These are phyloP conservation scores for Heliconius charithonia DNA, from an alignment of 2,888 invertebrate genomes.

Conservation along the genomic window DNA sequence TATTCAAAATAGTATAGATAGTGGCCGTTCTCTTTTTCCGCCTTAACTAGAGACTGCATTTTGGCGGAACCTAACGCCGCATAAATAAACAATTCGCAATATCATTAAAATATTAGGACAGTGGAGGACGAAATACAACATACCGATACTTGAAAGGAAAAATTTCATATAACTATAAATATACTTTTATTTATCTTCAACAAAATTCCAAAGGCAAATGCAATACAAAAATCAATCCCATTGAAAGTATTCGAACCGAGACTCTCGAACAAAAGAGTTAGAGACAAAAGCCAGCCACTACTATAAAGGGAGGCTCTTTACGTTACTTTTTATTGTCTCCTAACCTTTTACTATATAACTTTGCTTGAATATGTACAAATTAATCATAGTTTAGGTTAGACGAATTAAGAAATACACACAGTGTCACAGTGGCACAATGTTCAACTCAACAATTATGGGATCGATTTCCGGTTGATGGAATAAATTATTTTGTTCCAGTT, in stretches of 20 bases:
- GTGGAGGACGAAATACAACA: not conserved
- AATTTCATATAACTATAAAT: not conserved
- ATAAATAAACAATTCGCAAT: too few relatives aligned
- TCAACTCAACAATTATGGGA: not conserved
- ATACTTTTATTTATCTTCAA: constrained; percentile 24
- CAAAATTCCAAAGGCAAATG: constrained; percentile 60
- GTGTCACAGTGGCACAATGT: not conserved
- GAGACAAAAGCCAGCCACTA: constrained; percentile 66
- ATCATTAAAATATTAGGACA: not conserved
- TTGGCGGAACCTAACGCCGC: too few relatives aligned
- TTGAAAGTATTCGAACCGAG: constrained; percentile 58
- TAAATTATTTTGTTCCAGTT: not conserved
- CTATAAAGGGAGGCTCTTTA: constrained; percentile 67
- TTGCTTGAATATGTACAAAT: constrained; percentile 56
- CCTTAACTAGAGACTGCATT: too few relatives aligned
- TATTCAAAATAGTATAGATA: too few relatives aligned
- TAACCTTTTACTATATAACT: constrained; percentile 75
- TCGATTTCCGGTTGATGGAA: not conserved
- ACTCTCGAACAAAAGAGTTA: constrained; percentile 51
- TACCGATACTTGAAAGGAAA: not conserved
- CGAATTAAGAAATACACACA: not conserved
- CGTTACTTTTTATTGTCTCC: constrained; percentile 71
- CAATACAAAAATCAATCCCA: constrained; percentile 70
- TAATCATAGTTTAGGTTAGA: not conserved
- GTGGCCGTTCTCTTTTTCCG: too few relatives aligned